Evolutionary conservation across 1,140 invertebrate genomes (phyloP).

Genomic region (Metopolophium dirhodum): DNA sequence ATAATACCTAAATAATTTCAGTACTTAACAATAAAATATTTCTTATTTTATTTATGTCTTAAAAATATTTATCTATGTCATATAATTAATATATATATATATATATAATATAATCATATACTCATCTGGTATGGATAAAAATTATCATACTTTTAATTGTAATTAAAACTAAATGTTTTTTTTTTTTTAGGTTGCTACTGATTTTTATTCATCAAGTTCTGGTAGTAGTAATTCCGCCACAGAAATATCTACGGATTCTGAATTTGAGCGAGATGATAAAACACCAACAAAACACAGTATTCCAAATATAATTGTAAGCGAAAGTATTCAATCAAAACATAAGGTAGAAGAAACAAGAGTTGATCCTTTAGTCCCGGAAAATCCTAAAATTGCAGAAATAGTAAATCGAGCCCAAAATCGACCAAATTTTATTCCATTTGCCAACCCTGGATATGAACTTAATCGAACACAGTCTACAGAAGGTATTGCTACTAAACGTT

Average conservation of each 20-base stretch:
- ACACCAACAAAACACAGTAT: conserved; percentile 70
- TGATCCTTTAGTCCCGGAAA: conserved; percentile 57
- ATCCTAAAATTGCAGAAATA: conserved; percentile 58
- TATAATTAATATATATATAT: neutral
- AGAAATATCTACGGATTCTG: conserved; percentile 89
- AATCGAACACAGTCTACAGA: conserved; percentile 84
- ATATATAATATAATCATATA: neutral
- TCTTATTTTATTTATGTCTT: neutral
- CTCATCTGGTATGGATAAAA: neutral
- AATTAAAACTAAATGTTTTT: conserved; percentile 26
- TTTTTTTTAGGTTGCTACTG: conserved; percentile 72
- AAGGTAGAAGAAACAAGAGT: conserved; percentile 58
- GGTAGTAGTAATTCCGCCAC: conserved; percentile 79
- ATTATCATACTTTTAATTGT: conserved; percentile 21
- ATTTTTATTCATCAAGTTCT: conserved; percentile 63
- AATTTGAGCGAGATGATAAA: conserved; percentile 82
- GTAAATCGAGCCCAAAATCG: conserved; percentile 58
- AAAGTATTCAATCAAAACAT: conserved; percentile 70
- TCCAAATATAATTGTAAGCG: conserved; percentile 72
- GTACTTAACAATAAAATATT: no score
- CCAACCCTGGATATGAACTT: conserved; percentile 74
- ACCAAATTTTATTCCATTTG: conserved; percentile 62
- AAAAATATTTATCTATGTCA: neutral
- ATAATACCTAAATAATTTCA: no score
- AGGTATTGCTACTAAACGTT: conserved; percentile 83